These are phyloP conservation scores for Bombus fervidus DNA, from an alignment of 1,140 invertebrate genomes.

Conservation along the genomic window DNA sequence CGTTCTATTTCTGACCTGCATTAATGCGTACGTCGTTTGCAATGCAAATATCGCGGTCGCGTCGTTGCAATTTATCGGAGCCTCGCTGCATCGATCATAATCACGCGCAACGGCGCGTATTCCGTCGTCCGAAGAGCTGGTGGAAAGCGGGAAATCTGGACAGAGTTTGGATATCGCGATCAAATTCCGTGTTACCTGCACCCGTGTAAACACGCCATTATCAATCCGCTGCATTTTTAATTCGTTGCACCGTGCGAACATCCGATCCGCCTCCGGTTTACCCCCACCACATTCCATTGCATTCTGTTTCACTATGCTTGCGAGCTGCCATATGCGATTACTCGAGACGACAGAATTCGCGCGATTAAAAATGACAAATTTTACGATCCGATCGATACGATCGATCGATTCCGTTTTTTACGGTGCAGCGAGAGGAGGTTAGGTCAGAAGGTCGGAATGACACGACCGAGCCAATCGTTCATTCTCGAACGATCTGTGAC, in stretches of 20 bases:
- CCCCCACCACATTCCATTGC: neutral
- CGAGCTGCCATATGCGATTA: too few species aligned
- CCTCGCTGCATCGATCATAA: constrained; percentile 5
- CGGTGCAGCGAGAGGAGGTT: too few species aligned
- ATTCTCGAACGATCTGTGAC: neutral
- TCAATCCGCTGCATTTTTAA: neutral
- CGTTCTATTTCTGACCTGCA: constrained; percentile 10
- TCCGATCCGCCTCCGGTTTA: neutral
- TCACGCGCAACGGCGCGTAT: too few species aligned
- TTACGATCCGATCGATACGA: too few species aligned
- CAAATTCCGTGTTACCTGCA: neutral
- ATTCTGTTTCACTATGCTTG: neutral
- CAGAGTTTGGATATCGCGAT: neutral
- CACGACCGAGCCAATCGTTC: neutral
- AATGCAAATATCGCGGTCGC: constrained; percentile 19
- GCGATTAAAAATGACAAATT: too few species aligned
- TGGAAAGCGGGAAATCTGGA: neutral
- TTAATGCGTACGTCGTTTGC: constrained; percentile 27
- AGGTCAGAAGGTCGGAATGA: neutral
- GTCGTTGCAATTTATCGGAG: neutral
- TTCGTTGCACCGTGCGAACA: neutral
- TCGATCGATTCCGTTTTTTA: too few species aligned
- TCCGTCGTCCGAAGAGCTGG: neutral
- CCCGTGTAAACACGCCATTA: neutral
- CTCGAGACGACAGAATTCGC: too few species aligned